Evolutionary conservation across 2,797 vertebrate genomes (phyloP).

Genomic region (Microctenopoma stevenorrisi): DNA sequence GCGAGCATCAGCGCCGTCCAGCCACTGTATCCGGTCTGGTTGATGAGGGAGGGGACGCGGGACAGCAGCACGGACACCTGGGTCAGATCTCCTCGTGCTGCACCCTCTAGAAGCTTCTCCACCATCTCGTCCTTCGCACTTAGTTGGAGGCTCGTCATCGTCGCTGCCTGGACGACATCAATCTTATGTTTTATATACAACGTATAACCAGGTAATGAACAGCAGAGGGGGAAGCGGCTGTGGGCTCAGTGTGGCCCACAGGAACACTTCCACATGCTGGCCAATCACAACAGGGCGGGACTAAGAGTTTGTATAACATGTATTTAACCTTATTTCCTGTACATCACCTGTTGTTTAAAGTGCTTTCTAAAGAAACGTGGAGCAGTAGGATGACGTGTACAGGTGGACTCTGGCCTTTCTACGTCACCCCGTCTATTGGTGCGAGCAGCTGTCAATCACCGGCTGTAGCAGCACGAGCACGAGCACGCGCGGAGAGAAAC

Average conservation of each 20-base stretch:
- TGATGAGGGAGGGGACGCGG: constrained; percentile 80
- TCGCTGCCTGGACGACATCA: background rate
- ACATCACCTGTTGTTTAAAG: too few relatives aligned
- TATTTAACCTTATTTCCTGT: too few relatives aligned
- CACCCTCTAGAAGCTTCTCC: constrained; percentile 83
- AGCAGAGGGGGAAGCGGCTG: too few relatives aligned
- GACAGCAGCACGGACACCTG: constrained; percentile 79
- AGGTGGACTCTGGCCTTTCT: too few relatives aligned
- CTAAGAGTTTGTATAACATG: too few relatives aligned
- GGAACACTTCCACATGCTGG: too few relatives aligned
- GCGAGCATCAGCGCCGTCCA: constrained; percentile 95
- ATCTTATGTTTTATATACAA: too few relatives aligned
- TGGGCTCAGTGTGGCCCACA: too few relatives aligned
- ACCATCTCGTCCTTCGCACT: constrained; percentile 78
- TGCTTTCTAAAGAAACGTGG: too few relatives aligned
- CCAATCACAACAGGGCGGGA: too few relatives aligned
- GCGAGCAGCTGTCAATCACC: constrained; percentile 28
- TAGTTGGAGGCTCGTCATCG: constrained; percentile 78
- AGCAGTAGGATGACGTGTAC: too few relatives aligned
- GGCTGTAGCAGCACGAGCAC: background rate
- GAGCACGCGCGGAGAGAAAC: background rate
- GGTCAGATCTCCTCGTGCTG: constrained; percentile 85
- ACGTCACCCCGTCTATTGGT: constrained; percentile 6
- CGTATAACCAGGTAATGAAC: too few relatives aligned
- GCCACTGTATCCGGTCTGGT: constrained; percentile 83